phyloP scores from a whole-genome alignment of 1,140 invertebrate genomes.

The Mylabris phalerata region DNA sequence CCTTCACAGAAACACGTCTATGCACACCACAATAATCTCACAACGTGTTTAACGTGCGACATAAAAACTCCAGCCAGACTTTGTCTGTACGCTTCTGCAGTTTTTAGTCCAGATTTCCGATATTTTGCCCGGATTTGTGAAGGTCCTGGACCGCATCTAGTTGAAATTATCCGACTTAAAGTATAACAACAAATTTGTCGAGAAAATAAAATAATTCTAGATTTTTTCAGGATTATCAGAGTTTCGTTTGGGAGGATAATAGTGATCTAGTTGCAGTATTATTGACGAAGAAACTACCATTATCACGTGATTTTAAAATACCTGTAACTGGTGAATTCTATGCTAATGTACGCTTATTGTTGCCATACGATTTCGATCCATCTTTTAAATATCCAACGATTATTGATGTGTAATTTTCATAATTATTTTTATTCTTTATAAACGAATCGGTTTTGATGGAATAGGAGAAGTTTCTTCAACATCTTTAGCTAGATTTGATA shows the following conservation, averaged over 20 bases:
- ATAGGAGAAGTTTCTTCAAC: too few relatives aligned
- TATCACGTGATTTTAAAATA: slow-evolving; percentile 55
- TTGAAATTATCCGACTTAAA: slow-evolving; percentile 26
- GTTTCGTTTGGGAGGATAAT: slow-evolving; percentile 59
- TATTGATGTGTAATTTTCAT: slow-evolving; percentile 69
- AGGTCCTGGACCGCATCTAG: slow-evolving; percentile 50
- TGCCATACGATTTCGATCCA: slow-evolving; percentile 64
- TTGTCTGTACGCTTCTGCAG: slow-evolving; percentile 60
- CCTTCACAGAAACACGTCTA: slow-evolving; percentile 57
- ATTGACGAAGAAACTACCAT: slow-evolving; percentile 52
- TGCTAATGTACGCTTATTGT: slow-evolving; percentile 61
- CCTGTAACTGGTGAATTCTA: slow-evolving; percentile 57
- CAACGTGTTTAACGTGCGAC: slow-evolving; percentile 50
- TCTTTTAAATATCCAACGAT: slow-evolving; percentile 74
- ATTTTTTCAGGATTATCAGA: slow-evolving; percentile 19
- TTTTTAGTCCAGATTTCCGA: slow-evolving; percentile 58
- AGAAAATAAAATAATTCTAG: neutral
- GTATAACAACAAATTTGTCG: slow-evolving; percentile 10
- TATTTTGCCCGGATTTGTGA: slow-evolving; percentile 66
- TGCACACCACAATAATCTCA: slow-evolving; percentile 40
- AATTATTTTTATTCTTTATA: neutral
- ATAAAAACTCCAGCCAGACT: slow-evolving; percentile 45
- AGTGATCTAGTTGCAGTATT: slow-evolving; percentile 45
- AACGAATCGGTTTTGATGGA: too few relatives aligned
- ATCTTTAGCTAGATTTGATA: too few relatives aligned